phyloP scores from a whole-genome alignment of 2,888 invertebrate species.

The Drosophila barbarae region DNA sequence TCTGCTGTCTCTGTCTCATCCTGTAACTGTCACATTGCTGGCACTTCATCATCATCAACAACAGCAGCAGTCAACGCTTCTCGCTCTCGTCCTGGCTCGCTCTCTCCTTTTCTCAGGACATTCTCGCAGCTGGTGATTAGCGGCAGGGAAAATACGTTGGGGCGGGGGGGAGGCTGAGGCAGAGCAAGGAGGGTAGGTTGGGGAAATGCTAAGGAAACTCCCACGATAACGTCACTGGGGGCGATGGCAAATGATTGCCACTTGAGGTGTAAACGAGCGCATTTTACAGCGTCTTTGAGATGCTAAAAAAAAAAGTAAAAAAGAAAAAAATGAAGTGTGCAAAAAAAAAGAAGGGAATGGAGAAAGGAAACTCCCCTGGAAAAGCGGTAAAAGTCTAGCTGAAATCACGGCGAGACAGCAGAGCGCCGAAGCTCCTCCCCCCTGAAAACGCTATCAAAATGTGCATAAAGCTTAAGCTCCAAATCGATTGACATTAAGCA shows the following conservation, averaged over 20 bases:
- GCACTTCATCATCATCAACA: constrained; percentile 62
- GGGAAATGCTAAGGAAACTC: constrained; percentile 34
- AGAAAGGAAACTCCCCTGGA: constrained; percentile 16
- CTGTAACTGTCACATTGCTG: constrained; percentile 64
- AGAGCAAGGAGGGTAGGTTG: not conserved
- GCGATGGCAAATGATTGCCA: constrained; percentile 62
- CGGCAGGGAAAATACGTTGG: constrained; percentile 7
- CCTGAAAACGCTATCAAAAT: constrained; percentile 19
- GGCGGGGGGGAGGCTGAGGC: not conserved
- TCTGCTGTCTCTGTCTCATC: constrained; percentile 40
- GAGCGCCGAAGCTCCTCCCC: not conserved
- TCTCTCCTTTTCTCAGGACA: not conserved
- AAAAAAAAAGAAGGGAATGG: constrained; percentile 21
- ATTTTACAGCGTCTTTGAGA: constrained; percentile 63
- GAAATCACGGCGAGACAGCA: constrained; percentile 26
- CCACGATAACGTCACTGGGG: constrained; percentile 47
- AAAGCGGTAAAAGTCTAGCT: constrained; percentile 14
- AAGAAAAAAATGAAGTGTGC: constrained; percentile 27
- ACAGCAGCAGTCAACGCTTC: constrained; percentile 32
- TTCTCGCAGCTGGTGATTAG: constrained; percentile 37
- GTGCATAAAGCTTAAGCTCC: constrained; percentile 29
- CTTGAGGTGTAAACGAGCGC: constrained; percentile 70
- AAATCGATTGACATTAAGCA: constrained; percentile 35
- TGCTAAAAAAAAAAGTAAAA: constrained; percentile 38
- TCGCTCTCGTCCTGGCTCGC: not conserved